Conservation (phyloP, 2,797 vertebrate genomes). For the Microctenopoma lineatum region DNA sequence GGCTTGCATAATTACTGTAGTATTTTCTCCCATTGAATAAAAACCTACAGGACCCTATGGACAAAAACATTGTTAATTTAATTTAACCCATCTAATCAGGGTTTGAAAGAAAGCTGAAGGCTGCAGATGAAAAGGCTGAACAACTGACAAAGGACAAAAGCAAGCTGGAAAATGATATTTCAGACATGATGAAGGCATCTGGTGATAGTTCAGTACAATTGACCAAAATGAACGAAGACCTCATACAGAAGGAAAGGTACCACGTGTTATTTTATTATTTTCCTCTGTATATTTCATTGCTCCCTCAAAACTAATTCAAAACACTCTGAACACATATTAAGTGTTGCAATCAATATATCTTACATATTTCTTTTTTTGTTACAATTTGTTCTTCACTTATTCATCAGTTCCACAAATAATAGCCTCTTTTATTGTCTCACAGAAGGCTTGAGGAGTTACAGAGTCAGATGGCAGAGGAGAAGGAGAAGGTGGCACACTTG, state of each 20-base stretch:
- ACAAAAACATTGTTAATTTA: not conserved
- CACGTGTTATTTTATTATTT: not conserved
- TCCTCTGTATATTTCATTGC: not conserved
- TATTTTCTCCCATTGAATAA: slow-evolving; percentile 2
- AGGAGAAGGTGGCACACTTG: slow-evolving; percentile 82
- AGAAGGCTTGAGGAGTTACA: slow-evolving; percentile 92
- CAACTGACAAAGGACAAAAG: slow-evolving; percentile 89
- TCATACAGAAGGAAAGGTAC: slow-evolving; percentile 92
- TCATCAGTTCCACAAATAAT: not conserved
- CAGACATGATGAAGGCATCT: slow-evolving; percentile 93
- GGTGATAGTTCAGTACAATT: slow-evolving; percentile 94
- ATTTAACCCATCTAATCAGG: slow-evolving; percentile 69
- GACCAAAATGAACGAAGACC: slow-evolving; percentile 92
- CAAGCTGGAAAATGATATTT: slow-evolving; percentile 92
- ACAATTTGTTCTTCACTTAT: not conserved
- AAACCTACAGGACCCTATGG: not conserved
- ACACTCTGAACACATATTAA: not conserved
- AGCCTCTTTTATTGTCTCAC: slow-evolving; percentile 17
- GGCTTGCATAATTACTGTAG: not conserved
- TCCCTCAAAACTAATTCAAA: not conserved
- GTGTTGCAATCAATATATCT: not conserved
- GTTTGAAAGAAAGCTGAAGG: slow-evolving; percentile 89
- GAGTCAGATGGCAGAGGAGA: slow-evolving; percentile 87
- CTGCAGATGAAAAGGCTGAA: slow-evolving; percentile 87
- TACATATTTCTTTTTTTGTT: not conserved